Base-by-base conservation (phyloP, 2,888 invertebrate genomes). In the Oxystoma pomonae region DNA sequence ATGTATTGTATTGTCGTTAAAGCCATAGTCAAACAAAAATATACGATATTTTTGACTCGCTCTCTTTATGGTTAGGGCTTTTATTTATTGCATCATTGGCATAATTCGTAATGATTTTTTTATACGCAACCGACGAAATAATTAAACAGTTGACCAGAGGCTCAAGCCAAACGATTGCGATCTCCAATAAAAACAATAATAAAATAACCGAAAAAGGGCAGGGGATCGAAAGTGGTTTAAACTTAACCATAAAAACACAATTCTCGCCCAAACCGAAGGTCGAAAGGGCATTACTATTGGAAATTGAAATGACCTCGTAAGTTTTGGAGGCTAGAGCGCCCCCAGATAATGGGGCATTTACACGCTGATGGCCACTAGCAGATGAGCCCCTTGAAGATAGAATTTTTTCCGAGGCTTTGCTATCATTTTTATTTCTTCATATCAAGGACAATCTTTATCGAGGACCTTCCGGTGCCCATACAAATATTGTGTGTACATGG, bases 281-380 rank as follows among this genome's bases (percentile, higher is more conserved):
- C 74, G 60, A 35, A 17, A 56, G 50, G 70, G 70, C 73, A 77
- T 77, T 74, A 78, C 78, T 77, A 79, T 79, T 79, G 77, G 78
- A 78, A 78, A 78, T 78, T 78, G 78, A 78, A 79, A 78, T 75
- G 77, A 75, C 71, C 74, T 75, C 70, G 76, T 78, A 77, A 77
- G 77, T 78, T 35, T 35, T 76, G 68, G 72, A 71, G 73, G 75
- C 76, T 77, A 78, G 77, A 74, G 72, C 75, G n/a, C n/a, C n/a
- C 72, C 77, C 63, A 72, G 71, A 74, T 76, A 77, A 79, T 78
- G 74, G 78, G 75, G 72, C 78, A 77, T 79, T 79, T 77, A 76
- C 76, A 76, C 76, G 73, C 77, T 76, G 78, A 78, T 77, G 73
- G 77, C 75, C 69, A 71, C 69, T 71, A 72, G 71, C 72, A 73